Evolutionary conservation across 2,113 vertebrate species (phyloP).

Genomic region (Balaeniceps rex): DNA sequence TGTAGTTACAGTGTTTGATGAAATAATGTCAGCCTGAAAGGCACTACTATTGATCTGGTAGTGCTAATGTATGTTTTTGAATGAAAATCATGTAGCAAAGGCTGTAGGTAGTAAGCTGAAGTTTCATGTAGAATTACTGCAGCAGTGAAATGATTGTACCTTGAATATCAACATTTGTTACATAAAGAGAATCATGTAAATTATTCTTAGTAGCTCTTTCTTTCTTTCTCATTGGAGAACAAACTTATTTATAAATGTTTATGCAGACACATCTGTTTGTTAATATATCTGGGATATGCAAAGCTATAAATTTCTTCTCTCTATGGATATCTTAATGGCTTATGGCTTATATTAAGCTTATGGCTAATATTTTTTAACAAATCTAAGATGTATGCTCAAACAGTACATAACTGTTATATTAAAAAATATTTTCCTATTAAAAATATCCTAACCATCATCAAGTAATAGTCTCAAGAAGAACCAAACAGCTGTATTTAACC

Average conservation of each 20-base stretch:
- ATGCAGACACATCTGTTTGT: background rate
- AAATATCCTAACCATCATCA: background rate
- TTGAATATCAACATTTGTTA: background rate
- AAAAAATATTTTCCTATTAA: background rate
- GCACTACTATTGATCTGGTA: background rate
- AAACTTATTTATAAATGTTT: background rate
- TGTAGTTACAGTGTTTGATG: background rate
- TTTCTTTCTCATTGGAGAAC: background rate
- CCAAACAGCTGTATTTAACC: background rate
- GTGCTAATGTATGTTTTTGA: background rate
- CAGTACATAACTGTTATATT: background rate
- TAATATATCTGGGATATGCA: background rate
- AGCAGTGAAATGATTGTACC: background rate
- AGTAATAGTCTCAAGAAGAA: background rate
- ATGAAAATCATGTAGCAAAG: background rate
- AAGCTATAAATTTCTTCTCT: background rate
- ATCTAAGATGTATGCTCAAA: background rate
- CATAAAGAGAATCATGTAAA: background rate
- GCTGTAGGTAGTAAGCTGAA: background rate
- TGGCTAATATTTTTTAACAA: background rate
- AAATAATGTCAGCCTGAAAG: background rate
- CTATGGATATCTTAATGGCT: background rate
- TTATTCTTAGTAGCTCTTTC: background rate
- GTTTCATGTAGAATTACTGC: background rate
- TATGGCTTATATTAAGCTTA: too few species aligned